Percentiles rank a stretch among this genome's conserved stretches.
These are phyloP conservation scores for Chelonus formosanus DNA, from an alignment of 2,888 invertebrate species.

Conservation along the genomic window DNA sequence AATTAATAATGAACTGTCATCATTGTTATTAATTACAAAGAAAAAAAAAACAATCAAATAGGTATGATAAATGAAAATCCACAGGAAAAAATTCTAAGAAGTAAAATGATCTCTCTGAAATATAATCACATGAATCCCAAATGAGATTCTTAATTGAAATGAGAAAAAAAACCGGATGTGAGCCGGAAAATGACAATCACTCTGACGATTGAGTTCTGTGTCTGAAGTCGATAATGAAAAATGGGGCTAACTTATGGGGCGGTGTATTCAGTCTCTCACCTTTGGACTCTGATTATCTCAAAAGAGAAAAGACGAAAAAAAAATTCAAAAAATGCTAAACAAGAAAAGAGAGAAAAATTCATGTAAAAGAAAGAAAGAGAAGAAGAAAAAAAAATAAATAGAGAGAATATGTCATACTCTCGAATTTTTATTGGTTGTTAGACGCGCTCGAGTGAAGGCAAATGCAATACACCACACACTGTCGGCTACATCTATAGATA, in stretches of 20 bases:
- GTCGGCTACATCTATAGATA: slow-evolving; percentile 21
- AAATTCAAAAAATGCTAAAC: too few relatives aligned
- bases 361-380: slow-evolving; percentile 3
- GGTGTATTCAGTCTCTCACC: slow-evolving; percentile 1
- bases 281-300: too few relatives aligned
- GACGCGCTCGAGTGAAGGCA: slow-evolving; percentile 32
- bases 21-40: too few relatives aligned
- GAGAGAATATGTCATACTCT: not conserved
- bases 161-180: slow-evolving; percentile 39
- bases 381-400: not conserved
- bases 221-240: not conserved
- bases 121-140: too few relatives aligned
- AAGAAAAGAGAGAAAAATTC: not conserved
- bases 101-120: too few relatives aligned
- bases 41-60: too few relatives aligned
- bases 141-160: not conserved
- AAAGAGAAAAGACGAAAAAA: too few relatives aligned
- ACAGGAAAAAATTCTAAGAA: too few relatives aligned
- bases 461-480: slow-evolving; percentile 32
- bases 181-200: slow-evolving; percentile 40
- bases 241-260: slow-evolving; percentile 1
- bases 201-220: slow-evolving; percentile 6
- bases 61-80: too few relatives aligned
- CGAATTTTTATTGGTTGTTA: slow-evolving; percentile 24
- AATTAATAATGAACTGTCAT: too few relatives aligned